Evolutionary conservation across 2,113 vertebrate genomes (phyloP).

Genomic region (Urocynchramus pylzowi): DNA sequence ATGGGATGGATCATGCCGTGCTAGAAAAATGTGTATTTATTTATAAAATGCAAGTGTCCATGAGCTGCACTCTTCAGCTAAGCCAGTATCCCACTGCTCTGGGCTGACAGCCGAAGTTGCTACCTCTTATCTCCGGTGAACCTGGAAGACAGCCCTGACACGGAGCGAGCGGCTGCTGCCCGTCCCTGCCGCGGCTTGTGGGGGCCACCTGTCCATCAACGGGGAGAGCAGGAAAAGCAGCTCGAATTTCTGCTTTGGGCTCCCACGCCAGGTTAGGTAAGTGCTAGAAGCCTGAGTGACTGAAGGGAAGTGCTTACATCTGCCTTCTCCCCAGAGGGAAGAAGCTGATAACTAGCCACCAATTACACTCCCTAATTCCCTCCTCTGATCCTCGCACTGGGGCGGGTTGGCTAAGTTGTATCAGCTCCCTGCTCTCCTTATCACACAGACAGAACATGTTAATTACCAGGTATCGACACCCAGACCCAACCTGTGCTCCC

Average conservation of each 20-base stretch:
- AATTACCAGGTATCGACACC: background rate
- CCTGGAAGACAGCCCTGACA: background rate
- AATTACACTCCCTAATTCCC: background rate
- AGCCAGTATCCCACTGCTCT: background rate
- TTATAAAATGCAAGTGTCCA: background rate
- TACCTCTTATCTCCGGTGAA: background rate
- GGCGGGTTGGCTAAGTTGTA: background rate
- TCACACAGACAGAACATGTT: background rate
- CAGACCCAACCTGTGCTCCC: background rate
- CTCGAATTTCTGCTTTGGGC: background rate
- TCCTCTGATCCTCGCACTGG: background rate
- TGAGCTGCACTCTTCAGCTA: background rate
- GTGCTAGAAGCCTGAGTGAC: background rate
- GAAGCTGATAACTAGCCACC: background rate
- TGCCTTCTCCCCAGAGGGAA: background rate
- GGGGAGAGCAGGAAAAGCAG: background rate
- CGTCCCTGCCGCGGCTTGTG: background rate
- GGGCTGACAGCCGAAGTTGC: background rate
- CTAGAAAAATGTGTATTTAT: background rate
- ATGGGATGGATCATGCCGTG: background rate
- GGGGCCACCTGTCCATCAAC: background rate
- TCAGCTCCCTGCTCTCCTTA: background rate
- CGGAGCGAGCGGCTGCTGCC: accelerated
- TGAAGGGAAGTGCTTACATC: background rate
- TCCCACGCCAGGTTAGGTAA: background rate